Evolutionary conservation across 2,888 invertebrate species (phyloP).

Genomic region (Pollenia angustigena): DNA sequence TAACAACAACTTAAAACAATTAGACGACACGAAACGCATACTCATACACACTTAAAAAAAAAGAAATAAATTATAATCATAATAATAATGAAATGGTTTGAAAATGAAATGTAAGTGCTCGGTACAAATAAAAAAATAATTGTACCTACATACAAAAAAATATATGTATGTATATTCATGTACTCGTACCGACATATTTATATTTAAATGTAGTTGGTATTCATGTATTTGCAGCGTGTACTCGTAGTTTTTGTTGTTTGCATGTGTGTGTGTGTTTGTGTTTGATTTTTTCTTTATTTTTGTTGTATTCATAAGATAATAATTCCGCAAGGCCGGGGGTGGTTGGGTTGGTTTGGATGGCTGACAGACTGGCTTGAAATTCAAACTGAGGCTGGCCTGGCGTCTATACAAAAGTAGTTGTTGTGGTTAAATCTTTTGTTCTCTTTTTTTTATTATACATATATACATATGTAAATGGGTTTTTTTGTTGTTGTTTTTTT

Average conservation of each 20-base stretch:
- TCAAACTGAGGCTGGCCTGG: slow-evolving; percentile 70
- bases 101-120: slow-evolving; percentile 42
- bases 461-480: slow-evolving; percentile 38
- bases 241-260: slow-evolving; percentile 15
- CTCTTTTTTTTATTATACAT: slow-evolving; percentile 59
- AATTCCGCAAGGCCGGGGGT: slow-evolving; percentile 73
- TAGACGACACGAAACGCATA: slow-evolving; percentile 1
- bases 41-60: background rate
- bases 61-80: slow-evolving; percentile 36
- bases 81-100: slow-evolving; percentile 44
- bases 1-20: slow-evolving; percentile 26
- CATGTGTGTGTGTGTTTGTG: too few species aligned
- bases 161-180: too few species aligned
- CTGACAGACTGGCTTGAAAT: slow-evolving; percentile 67
- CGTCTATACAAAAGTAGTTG: slow-evolving; percentile 70
- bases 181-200: too few species aligned
- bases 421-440: slow-evolving; percentile 74
- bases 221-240: slow-evolving; percentile 30
- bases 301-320: slow-evolving; percentile 64
- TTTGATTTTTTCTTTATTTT: background rate
- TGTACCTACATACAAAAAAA: slow-evolving; percentile 26
- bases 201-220: background rate
- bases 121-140: slow-evolving; percentile 54
- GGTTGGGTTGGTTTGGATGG: slow-evolving; percentile 65
- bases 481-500: slow-evolving; percentile 34